These are phyloP conservation scores for Leguminivora glycinivorella DNA, from an alignment of 1,140 invertebrate genomes.

Conservation along the genomic window DNA sequence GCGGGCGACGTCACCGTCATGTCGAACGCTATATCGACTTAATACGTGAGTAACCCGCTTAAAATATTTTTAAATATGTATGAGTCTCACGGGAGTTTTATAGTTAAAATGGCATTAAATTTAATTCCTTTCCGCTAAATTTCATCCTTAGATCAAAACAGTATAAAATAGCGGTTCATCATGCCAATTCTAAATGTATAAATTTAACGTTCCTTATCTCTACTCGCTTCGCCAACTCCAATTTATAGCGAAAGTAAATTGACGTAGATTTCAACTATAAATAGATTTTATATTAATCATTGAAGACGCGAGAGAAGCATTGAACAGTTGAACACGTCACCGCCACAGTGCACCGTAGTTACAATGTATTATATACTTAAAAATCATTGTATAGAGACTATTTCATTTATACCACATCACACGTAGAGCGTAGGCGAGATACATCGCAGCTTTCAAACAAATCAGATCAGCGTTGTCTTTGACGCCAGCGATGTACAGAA, in stretches of 20 bases:
- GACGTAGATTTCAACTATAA: conserved; percentile 9
- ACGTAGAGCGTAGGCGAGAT: conserved; percentile 37
- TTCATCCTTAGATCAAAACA: too few species aligned
- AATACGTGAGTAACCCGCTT: too few species aligned
- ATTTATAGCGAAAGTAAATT: conserved; percentile 22
- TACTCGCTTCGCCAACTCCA: conserved; percentile 16
- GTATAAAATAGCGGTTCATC: not conserved
- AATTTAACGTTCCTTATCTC: not conserved
- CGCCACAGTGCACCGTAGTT: conserved; percentile 25
- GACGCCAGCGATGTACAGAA: conserved; percentile 35
- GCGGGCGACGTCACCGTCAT: too few species aligned
- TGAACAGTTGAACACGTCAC: conserved; percentile 25
- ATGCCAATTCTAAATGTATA: not conserved
- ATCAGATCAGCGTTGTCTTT: conserved; percentile 34
- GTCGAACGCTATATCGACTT: too few species aligned
- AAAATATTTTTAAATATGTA: too few species aligned
- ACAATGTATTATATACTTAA: not conserved
- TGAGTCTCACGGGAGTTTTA: too few species aligned
- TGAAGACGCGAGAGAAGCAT: too few species aligned
- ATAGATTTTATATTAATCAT: conserved; percentile 23
- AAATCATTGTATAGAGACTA: not conserved
- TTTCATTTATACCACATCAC: conserved; percentile 23
- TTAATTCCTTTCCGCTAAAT: too few species aligned
- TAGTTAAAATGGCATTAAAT: too few species aligned
- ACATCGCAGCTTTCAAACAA: conserved; percentile 33